Evolutionary conservation across 2,113 vertebrate species (phyloP), one percentile per base, ranked within the genome.

Genomic region (Microcebus griseorufus): DNA sequence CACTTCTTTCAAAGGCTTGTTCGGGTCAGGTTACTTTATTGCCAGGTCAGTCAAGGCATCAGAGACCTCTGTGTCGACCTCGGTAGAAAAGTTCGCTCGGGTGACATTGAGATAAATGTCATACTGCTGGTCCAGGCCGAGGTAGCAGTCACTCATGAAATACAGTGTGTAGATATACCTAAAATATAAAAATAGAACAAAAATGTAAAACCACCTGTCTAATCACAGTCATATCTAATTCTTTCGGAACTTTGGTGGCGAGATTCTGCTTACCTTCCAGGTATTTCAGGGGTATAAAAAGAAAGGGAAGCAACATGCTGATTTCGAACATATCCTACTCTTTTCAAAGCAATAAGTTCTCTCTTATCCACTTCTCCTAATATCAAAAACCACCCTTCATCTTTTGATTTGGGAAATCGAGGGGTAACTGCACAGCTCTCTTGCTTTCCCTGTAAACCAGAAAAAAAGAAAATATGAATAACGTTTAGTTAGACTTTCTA

Each of bases 61-160:
- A 0, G 98, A 97, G 81, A 98, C 97, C 94, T 99, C 98, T 0
- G 96, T 95, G 88, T 99, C 98, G 97, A 98, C 98, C 97, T 99
- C 98, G 39, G 99, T 96, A 2, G 99, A 94, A 29, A 98, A 92
- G 97, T 98, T 98, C 32, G 99, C 97, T 4, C 99, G 97, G 0
- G 94, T 98, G 34, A 99, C 97, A 4, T 99, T 99, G 97, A 99
- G 98, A 97, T 99, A 99, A 92, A 99, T 98, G 98, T 99, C 99
- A 4, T 99, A 99, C 98, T 99, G 99, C 96, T 99, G 99, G 99
- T 99, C 99, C 98, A 99, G 98, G 92, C 99, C 99, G 88, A 99
- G 98, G 98, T 99, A 99, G 98, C 99, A 99, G 99, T 99, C 99
- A 2, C 99, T 99, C 99, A 99, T 99, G 98, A 99, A 96, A 98